These are phyloP conservation scores for Aphodius granarius DNA, from an alignment of 2,888 invertebrate species.

Conservation along the genomic window DNA sequence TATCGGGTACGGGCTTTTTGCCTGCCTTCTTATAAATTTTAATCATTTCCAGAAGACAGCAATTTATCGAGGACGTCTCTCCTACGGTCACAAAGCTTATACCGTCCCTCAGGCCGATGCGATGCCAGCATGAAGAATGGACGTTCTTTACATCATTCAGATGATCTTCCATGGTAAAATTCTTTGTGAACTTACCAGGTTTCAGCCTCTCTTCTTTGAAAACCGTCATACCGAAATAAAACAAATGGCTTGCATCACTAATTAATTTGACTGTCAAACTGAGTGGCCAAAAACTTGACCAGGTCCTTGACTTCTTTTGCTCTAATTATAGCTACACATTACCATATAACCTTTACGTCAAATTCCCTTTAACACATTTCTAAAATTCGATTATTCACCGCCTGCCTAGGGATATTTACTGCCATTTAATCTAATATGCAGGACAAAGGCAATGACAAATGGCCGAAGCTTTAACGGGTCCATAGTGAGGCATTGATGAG, in stretches of 20 bases:
- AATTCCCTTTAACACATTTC: not conserved
- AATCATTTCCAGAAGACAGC: constrained; percentile 9
- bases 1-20: constrained; percentile 12
- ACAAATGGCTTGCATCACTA: too few relatives aligned
- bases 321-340: too few relatives aligned
- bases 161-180: not conserved
- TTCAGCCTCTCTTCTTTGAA: too few relatives aligned
- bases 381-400: not conserved
- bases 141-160: not conserved
- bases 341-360: not conserved
- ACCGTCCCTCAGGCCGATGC: not conserved
- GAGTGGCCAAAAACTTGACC: not conserved
- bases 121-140: not conserved
- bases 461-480: not conserved
- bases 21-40: constrained; percentile 12
- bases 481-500: not conserved
- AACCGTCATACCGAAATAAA: too few relatives aligned
- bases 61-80: constrained; percentile 11
- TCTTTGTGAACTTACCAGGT: too few relatives aligned
- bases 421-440: not conserved
- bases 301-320: not conserved
- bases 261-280: too few relatives aligned
- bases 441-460: not conserved
- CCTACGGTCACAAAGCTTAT: not conserved
- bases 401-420: not conserved